Evolutionary conservation across 2,113 vertebrate species (phyloP).

Genomic region (Platichthys stellatus): DNA sequence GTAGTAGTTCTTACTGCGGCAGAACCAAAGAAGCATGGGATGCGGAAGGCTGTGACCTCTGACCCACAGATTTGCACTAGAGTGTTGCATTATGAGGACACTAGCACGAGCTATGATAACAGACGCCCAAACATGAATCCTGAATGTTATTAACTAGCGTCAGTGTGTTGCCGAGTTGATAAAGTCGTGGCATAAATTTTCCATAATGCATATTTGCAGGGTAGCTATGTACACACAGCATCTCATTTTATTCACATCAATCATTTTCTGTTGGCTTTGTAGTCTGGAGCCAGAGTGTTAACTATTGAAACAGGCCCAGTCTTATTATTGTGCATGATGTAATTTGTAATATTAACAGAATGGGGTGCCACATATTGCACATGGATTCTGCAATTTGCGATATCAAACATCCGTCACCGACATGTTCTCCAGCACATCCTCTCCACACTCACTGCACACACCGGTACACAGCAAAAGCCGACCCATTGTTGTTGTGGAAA

Average conservation of each 20-base stretch:
- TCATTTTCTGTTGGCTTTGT: slow-evolving; percentile 40
- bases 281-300: slow-evolving; percentile 34
- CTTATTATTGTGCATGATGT: slow-evolving; percentile 12
- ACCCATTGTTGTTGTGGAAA: slow-evolving; percentile 54
- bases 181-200: slow-evolving; percentile 36
- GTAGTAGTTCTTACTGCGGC: slow-evolving; percentile 9
- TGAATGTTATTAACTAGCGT: slow-evolving; percentile 40
- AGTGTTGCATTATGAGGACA: slow-evolving; percentile 20
- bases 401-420: slow-evolving; percentile 8
- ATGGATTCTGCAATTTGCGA: slow-evolving; percentile 26
- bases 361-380: neutral
- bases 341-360: slow-evolving; percentile 14
- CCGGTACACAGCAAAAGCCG: slow-evolving; percentile 14
- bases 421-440: slow-evolving; percentile 17
- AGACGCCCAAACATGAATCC: slow-evolving; percentile 32
- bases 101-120: slow-evolving; percentile 6
- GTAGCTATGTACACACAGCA: slow-evolving; percentile 12
- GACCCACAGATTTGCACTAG: slow-evolving; percentile 27
- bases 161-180: slow-evolving; percentile 28
- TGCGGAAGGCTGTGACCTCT: slow-evolving; percentile 28
- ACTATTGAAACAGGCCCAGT: slow-evolving; percentile 35
- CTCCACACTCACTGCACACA: slow-evolving; percentile 6
- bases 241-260: slow-evolving; percentile 52
- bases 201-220: slow-evolving; percentile 39
- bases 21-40: slow-evolving; percentile 25